Evolutionary conservation across 1,140 invertebrate genomes (phyloP).

Genomic region (Periplaneta americana): DNA sequence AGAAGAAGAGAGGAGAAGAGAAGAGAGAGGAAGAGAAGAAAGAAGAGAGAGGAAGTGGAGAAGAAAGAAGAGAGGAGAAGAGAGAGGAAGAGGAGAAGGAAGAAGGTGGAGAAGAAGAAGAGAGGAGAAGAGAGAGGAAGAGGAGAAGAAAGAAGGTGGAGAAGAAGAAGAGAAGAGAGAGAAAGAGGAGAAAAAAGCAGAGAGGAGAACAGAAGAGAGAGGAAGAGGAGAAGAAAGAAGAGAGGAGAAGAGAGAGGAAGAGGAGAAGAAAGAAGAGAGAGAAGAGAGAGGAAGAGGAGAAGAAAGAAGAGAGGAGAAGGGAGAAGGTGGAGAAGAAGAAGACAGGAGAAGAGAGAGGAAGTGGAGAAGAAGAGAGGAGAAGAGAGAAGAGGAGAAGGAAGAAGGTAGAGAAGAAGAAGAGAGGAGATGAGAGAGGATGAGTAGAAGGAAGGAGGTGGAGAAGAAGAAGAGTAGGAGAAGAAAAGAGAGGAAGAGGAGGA

Average conservation of each 20-base stretch:
- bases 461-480: slow-evolving; percentile 1
- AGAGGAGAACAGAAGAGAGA: neutral
- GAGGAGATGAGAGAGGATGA: slow-evolving; percentile 23
- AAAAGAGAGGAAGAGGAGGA: neutral
- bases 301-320: neutral
- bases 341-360: slow-evolving; percentile 5
- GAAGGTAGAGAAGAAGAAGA: neutral
- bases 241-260: neutral
- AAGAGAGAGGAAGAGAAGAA: too few relatives aligned
- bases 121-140: neutral
- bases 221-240: neutral
- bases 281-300: neutral
- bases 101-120: neutral
- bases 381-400: slow-evolving; percentile 23
- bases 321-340: slow-evolving; percentile 1
- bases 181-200: slow-evolving; percentile 6
- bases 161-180: neutral
- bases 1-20: too few relatives aligned
- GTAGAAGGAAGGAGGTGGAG: slow-evolving; percentile 20
- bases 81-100: neutral
- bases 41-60: neutral
- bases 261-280: neutral
- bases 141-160: neutral
- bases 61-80: neutral
- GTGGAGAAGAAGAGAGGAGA: slow-evolving; percentile 19